These are phyloP conservation scores for Hafferia zeledoni DNA, from an alignment of 2,797 vertebrate species.

Conservation along the genomic window DNA sequence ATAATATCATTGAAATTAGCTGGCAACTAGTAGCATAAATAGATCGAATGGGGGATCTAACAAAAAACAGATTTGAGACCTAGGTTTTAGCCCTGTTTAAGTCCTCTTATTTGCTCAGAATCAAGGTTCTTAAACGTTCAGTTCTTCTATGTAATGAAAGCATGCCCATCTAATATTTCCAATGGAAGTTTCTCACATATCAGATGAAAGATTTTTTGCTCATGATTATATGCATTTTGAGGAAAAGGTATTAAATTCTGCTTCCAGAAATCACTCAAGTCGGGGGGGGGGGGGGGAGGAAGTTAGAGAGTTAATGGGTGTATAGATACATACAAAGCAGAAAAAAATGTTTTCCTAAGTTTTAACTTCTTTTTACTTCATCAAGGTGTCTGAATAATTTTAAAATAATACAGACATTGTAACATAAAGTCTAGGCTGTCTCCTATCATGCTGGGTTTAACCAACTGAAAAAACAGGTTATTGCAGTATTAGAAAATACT, in stretches of 20 bases:
- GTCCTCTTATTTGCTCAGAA: background rate
- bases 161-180: background rate
- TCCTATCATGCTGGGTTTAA: background rate
- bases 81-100: background rate
- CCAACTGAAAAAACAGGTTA: background rate
- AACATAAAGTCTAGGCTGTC: background rate
- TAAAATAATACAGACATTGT: background rate
- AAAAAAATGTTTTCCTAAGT: background rate
- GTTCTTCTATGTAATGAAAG: background rate
- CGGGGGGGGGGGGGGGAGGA: too few relatives aligned
- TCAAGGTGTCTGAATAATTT: background rate
- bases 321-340: background rate
- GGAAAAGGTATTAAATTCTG: background rate
- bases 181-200: background rate
- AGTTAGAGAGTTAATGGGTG: background rate
- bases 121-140: background rate
- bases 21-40: background rate
- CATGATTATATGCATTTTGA: background rate
- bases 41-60: background rate
- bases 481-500: background rate
- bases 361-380: background rate
- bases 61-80: background rate
- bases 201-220: background rate
- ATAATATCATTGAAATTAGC: background rate
- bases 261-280: background rate